phyloP scores from a whole-genome alignment of 2,113 vertebrate species.

The Orientallactaga bullata region DNA sequence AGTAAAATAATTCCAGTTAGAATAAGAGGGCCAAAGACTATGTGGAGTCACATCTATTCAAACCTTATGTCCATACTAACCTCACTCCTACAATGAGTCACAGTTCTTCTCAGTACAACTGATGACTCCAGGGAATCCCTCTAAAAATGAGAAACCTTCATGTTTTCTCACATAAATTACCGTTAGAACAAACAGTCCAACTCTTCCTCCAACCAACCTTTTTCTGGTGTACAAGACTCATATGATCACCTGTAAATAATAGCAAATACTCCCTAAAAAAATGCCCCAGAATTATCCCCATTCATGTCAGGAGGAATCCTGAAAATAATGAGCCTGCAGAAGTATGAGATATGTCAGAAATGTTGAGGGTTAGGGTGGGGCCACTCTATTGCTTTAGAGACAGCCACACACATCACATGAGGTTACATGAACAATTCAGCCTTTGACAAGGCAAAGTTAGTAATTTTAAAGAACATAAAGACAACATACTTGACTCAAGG shows the following conservation, averaged over 20 bases:
- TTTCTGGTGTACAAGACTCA: conserved; percentile 49
- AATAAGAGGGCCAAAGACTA: conserved; percentile 64
- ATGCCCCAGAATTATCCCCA: conserved; percentile 48
- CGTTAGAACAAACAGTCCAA: conserved; percentile 70
- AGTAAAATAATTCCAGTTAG: neutral
- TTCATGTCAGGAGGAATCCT: conserved; percentile 70
- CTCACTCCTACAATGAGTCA: conserved; percentile 75
- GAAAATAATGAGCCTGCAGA: conserved; percentile 69
- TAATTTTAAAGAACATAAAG: conserved; percentile 39
- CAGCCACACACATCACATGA: conserved; percentile 29
- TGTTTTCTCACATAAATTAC: conserved; percentile 70
- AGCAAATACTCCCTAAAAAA: conserved; percentile 27
- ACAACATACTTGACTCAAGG: neutral
- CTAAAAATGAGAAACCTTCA: conserved; percentile 74
- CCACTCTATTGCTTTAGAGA: conserved; percentile 62
- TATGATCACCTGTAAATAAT: conserved; percentile 39
- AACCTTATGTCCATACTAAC: conserved; percentile 59
- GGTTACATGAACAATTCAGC: neutral
- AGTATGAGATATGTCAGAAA: conserved; percentile 61
- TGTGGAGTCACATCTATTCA: neutral
- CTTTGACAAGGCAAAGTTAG: conserved; percentile 1
- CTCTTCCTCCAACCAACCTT: conserved; percentile 50
- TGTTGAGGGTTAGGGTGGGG: neutral
- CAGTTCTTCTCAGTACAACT: conserved; percentile 63
- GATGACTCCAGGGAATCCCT: conserved; percentile 78